Evolutionary conservation across 37 sponge, comb jelly and placozoan genomes (phyloP), one percentile per base, ranked within the genome.

Genomic region (Beroe forskalii): DNA sequence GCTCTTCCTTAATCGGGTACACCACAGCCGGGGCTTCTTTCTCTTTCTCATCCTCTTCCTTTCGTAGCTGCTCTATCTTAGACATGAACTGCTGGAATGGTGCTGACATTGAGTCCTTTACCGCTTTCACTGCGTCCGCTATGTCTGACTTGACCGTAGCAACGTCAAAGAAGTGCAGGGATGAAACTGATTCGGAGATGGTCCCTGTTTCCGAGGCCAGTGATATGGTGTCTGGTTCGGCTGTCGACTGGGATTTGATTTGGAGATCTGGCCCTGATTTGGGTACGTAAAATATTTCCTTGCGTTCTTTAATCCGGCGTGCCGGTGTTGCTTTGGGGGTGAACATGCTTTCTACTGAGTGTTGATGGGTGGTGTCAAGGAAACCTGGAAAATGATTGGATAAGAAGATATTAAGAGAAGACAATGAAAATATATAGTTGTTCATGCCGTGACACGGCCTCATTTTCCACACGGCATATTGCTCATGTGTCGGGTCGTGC

Each of bases 221-320:
- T 1, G 86, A 80, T 44, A 38, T n/a, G 48, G 40, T 28, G 27
- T 80, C 86, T 22, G 37, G n/a, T 1, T 41, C 86, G 31, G 23
- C 40, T 20, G 37, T 30, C 1, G 75, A 37, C 55, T 80, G 37
- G 44, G 20, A 14, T 25, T 44, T 41, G 55, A 80, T 80, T 24
- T 80, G 20, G 9, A 80, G 17, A 80, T 80, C 86, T 43, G 86
- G 86, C 3, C 86, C 86, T 20, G 86, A 44, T 80, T 80, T 80
- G 55, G 86, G 86, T 3, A 80, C 48, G 31, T 80, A 80, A 27
- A 80, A 80, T 80, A 80, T 80, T 44, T 80, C 86, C 72, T 69
- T 69, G 72, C 72, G 72, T 69, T 69, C 72, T 35, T 69, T 69
- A 1, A 69, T 69, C 19, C 72, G 2, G 19, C 72, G 72, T 6